Percentiles rank a stretch among this genome's conserved stretches.
Evolutionary conservation across 2,113 vertebrate species (phyloP).

Genomic region (Hemiscyllium ocellatum): DNA sequence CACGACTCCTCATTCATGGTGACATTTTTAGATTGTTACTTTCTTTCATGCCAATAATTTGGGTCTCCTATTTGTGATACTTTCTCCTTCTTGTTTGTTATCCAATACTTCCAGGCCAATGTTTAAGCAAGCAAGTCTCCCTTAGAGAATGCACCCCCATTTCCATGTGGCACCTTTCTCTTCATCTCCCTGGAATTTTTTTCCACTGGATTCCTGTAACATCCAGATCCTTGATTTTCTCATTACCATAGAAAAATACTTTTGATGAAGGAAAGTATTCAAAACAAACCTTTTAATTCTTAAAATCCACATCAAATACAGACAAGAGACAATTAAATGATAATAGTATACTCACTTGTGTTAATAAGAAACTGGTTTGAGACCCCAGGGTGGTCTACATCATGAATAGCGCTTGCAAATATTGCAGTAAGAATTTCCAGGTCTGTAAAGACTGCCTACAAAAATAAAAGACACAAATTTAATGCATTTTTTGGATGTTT

Average conservation of each 20-base stretch:
- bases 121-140: not conserved
- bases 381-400: constrained; percentile 96
- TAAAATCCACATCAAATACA: not conserved
- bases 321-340: constrained; percentile 9
- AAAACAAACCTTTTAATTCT: not conserved
- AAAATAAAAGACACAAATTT: constrained; percentile 41
- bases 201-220: not conserved
- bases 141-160: not conserved
- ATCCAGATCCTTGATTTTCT: not conserved
- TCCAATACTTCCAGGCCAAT: not conserved
- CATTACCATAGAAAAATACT: not conserved
- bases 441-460: constrained; percentile 94
- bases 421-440: constrained; percentile 97
- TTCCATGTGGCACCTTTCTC: not conserved
- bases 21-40: not conserved
- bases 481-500: not conserved
- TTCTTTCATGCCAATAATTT: not conserved
- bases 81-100: not conserved
- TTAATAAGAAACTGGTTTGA: constrained; percentile 99
- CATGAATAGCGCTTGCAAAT: constrained; percentile 98
- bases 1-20: not conserved
- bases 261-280: not conserved
- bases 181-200: not conserved
- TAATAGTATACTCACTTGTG: constrained; percentile 78
- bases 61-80: not conserved